These are phyloP conservation scores for Gambusia affinis DNA, from an alignment of 2,113 vertebrate genomes.

Conservation along the genomic window DNA sequence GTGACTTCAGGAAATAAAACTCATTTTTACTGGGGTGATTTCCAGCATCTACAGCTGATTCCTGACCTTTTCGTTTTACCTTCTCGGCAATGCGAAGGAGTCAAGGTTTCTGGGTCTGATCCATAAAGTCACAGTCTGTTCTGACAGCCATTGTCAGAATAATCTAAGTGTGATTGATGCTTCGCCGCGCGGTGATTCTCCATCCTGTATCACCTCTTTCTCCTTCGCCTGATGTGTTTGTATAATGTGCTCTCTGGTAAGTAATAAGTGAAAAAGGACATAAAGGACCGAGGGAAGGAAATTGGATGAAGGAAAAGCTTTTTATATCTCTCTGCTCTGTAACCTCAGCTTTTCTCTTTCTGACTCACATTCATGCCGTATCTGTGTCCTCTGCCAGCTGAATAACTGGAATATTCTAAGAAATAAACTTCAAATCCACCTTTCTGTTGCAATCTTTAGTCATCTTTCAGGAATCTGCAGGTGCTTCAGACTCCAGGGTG, in stretches of 20 bases:
- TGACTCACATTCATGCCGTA: slow-evolving; percentile 26
- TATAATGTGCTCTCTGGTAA: slow-evolving; percentile 25
- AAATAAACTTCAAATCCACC: background rate
- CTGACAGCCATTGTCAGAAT: slow-evolving; percentile 35
- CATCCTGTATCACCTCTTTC: slow-evolving; percentile 8
- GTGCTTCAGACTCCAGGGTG: too few relatives aligned
- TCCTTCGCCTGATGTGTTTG: slow-evolving; percentile 46
- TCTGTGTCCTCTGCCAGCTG: background rate
- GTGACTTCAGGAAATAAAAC: background rate
- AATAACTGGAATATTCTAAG: background rate
- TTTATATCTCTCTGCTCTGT: slow-evolving; percentile 15
- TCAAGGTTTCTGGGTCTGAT: slow-evolving; percentile 34
- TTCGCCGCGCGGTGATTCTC: slow-evolving; percentile 21
- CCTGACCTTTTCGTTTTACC: background rate
- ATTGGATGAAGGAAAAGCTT: slow-evolving; percentile 22
- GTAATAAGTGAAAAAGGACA: slow-evolving; percentile 24
- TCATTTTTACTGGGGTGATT: background rate
- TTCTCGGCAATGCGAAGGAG: slow-evolving; percentile 15
- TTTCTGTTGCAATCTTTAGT: background rate
- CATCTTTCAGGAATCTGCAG: too few relatives aligned
- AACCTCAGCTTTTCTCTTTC: slow-evolving; percentile 17
- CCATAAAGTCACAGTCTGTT: slow-evolving; percentile 4
- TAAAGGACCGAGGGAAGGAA: slow-evolving; percentile 13
- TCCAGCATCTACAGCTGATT: background rate
- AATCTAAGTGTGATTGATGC: slow-evolving; percentile 21